Percentiles rank a stretch among this genome's conserved stretches.
Evolutionary conservation across 1,140 invertebrate genomes (phyloP).

Genomic region (Bombus sylvicola): DNA sequence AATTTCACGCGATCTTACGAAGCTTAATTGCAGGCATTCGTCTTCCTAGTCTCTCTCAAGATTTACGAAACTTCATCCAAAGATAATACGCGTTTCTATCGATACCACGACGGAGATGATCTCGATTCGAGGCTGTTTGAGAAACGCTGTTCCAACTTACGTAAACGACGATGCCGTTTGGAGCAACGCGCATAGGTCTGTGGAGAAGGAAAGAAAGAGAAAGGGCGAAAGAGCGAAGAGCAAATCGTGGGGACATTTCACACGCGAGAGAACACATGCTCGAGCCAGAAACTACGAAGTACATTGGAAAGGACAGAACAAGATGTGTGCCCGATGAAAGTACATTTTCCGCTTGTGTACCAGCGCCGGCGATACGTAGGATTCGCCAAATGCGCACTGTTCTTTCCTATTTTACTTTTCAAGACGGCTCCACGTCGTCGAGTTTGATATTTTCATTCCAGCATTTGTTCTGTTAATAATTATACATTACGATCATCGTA

Average conservation of each 20-base stretch:
- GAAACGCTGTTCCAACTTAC: slow-evolving; percentile 40
- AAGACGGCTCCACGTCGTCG: too few species aligned
- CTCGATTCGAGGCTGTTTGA: background rate
- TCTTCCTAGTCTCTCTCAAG: too few species aligned
- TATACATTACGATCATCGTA: too few species aligned
- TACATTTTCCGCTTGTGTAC: slow-evolving; percentile 34
- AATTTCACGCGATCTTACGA: too few species aligned
- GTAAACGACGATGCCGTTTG: slow-evolving; percentile 37
- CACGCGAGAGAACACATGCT: slow-evolving; percentile 60
- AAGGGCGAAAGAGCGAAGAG: slow-evolving; percentile 53
- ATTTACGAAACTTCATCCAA: background rate
- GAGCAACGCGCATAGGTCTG: slow-evolving; percentile 18
- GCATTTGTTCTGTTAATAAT: background rate
- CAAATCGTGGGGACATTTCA: slow-evolving; percentile 64
- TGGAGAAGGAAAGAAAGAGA: slow-evolving; percentile 27
- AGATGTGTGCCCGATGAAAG: slow-evolving; percentile 59
- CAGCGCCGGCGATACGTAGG: background rate
- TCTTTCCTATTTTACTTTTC: background rate
- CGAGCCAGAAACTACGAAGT: slow-evolving; percentile 45
- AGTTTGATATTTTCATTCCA: background rate
- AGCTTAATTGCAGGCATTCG: too few species aligned
- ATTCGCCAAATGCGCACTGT: background rate
- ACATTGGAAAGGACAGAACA: slow-evolving; percentile 68
- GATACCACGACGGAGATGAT: background rate
- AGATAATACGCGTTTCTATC: background rate